Evolutionary conservation across 2,888 invertebrate species (phyloP).

Genomic region (Xanthostigma xanthostigma): DNA sequence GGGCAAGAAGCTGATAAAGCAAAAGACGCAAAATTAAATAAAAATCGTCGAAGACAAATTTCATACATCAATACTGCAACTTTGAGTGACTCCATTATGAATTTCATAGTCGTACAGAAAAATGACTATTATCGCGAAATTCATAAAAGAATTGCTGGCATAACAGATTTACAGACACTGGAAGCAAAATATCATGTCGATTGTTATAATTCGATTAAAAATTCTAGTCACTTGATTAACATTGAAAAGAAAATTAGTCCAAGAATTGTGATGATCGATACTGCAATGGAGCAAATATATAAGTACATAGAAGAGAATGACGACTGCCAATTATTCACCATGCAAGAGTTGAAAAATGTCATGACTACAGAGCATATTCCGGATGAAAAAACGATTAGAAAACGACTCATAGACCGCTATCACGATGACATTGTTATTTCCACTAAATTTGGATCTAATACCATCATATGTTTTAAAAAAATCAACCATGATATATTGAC

Average conservation of each 20-base stretch:
- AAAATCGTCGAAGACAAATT: neutral
- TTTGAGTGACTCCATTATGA: neutral
- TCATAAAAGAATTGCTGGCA: neutral
- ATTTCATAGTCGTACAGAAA: neutral
- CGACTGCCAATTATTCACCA: constrained; percentile 11
- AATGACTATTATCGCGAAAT: neutral
- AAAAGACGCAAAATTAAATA: neutral
- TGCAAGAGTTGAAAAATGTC: constrained; percentile 9
- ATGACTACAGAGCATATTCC: neutral
- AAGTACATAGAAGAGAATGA: constrained; percentile 17
- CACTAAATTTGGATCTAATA: neutral
- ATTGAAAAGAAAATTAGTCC: neutral
- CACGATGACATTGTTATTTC: constrained; percentile 2
- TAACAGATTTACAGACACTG: neutral
- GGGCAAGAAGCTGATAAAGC: neutral
- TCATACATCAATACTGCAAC: neutral
- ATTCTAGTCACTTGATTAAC: neutral
- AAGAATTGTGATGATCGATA: neutral
- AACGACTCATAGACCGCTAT: neutral
- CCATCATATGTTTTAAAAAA: neutral
- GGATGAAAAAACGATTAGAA: constrained; percentile 4
- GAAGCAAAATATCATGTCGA: neutral
- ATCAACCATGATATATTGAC: constrained; percentile 1
- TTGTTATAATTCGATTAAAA: neutral
- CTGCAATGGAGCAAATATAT: neutral